Conservation (phyloP, 2,797 vertebrate species). For the Macropus fuliginosus region DNA sequence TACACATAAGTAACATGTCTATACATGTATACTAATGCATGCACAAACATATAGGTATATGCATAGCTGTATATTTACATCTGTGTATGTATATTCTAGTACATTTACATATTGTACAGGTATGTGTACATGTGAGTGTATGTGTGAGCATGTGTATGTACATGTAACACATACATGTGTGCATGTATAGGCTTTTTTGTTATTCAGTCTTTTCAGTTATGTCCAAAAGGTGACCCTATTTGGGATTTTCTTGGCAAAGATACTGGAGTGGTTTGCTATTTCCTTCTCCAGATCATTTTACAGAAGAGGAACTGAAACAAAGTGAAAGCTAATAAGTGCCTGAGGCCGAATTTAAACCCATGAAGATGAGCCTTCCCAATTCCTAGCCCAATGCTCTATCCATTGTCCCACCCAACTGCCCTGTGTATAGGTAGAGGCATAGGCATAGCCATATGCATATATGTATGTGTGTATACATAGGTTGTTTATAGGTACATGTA, state of each 20-base stretch:
- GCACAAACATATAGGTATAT: too few relatives aligned
- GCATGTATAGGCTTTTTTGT: too few relatives aligned
- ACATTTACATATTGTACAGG: neutral
- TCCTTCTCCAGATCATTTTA: too few relatives aligned
- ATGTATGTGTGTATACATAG: neutral
- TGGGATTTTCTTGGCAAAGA: neutral
- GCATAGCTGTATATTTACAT: too few relatives aligned
- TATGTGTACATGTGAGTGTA: neutral
- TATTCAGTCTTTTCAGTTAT: too few relatives aligned
- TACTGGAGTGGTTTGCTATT: neutral
- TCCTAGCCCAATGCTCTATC: neutral
- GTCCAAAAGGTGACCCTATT: neutral
- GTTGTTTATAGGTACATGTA: neutral
- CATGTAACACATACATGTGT: neutral
- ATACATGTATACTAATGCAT: too few relatives aligned
- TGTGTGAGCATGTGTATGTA: neutral
- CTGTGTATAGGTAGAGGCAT: neutral
- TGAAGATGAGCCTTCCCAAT: neutral
- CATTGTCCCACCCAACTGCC: neutral
- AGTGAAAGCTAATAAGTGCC: too few relatives aligned
- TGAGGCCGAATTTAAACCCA: too few relatives aligned
- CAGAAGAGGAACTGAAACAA: too few relatives aligned
- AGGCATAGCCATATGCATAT: rapidly evolving
- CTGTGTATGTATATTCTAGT: neutral
- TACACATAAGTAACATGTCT: too few relatives aligned